Evolutionary conservation across 2,113 vertebrate species (phyloP), one percentile per base, ranked within the genome.

Genomic region (Pyxicephalus adspersus): DNA sequence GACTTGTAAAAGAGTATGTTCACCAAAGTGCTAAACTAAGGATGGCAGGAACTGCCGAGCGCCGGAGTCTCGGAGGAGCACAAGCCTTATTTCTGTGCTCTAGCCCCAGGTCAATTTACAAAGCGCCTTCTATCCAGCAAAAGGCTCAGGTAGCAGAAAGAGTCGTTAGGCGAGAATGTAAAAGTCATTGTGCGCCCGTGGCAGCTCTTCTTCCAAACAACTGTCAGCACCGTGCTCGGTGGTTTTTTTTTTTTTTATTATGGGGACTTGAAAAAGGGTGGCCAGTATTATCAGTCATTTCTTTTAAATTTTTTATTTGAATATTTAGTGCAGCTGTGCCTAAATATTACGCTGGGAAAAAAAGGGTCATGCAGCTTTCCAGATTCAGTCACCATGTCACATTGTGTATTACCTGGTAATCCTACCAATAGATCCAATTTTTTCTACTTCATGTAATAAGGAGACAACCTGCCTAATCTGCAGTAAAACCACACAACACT

Each of bases 131-230:
- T 72, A 45, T 85, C 25, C 23, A 0, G 63, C 0, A 2, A 29
- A 89, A 87, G 84, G 73, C 84, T 90, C 87, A 83, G 85, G 84
- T 84, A 89, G 76, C 87, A 77, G 86, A 86, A 89, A 86, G 64
- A 82, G 86, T 83, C 87, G 83, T 31, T 4, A 64, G 11, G 72
- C 38, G 64, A 87, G 83, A 84, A 87, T 68, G 64, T 80, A 89
- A 92, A 93, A 92, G 90, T 89, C 83, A 80, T 84, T 84, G 83
- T 83, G 88, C 89, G 90, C 91, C 91, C 89, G 86, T 90, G 89
- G 90, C 86, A 80, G 77, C 77, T 84, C 61, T 77, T 90, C 83
- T 79, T 85, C 81, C 31, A 81, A 88, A 88, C 86, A 85, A 88
- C 91, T 92, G 90, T 90, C 89, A 87, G 88, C 55, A 54, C 81